These are phyloP conservation scores for Platerodrilus igneus DNA, from an alignment of 2,888 invertebrate genomes.

Conservation along the genomic window DNA sequence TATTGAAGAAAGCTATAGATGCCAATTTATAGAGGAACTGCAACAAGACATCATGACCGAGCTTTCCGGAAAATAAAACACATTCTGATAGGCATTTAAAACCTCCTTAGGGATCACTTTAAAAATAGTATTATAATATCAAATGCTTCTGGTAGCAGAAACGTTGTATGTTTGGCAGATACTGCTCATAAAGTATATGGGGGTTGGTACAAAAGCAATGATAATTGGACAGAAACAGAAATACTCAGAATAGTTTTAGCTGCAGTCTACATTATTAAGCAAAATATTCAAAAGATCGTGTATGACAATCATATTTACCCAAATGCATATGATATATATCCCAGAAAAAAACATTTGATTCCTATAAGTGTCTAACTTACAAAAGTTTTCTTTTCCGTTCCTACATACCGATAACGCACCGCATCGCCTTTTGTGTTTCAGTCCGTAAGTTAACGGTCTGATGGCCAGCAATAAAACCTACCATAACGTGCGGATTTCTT, in stretches of 20 bases:
- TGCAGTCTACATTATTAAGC: slow-evolving; percentile 1
- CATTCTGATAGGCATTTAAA: slow-evolving; percentile 2
- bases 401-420: no score
- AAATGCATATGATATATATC: not conserved
- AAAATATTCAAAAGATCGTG: slow-evolving; percentile 5
- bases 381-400: not conserved
- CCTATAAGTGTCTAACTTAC: no score
- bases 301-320: slow-evolving; percentile 1
- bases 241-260: slow-evolving; percentile 4
- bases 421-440: no score
- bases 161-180: slow-evolving; percentile 1
- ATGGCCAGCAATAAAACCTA: no score
- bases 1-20: no score
- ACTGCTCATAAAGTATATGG: slow-evolving; percentile 1
- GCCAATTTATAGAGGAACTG: no score
- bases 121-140: slow-evolving; percentile 1
- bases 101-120: not conserved
- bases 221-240: not conserved
- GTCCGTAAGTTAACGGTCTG: no score
- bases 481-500: no score
- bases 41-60: no score
- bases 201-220: not conserved
- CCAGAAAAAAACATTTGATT: not conserved
- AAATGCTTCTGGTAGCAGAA: not conserved
- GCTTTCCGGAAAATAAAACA: no score